Conservation (phyloP, 2,888 invertebrate species). For the Eristalinus aeneus region DNA sequence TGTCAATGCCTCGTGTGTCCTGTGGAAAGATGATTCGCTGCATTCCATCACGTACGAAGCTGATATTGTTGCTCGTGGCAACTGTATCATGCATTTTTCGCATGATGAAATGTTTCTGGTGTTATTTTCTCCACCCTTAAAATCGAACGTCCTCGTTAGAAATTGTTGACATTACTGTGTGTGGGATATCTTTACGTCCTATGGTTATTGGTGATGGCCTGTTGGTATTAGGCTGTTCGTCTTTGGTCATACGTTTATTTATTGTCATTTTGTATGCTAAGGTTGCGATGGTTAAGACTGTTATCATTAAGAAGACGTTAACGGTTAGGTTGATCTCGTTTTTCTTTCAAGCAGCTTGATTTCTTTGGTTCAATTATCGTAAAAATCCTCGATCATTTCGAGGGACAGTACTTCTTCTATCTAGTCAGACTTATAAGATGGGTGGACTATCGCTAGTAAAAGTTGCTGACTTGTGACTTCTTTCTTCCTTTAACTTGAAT, state of each 20-base stretch:
- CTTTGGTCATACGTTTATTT: conserved; percentile 4
- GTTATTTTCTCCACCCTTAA: conserved; percentile 5
- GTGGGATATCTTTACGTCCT: conserved; percentile 1
- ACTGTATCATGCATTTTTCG: conserved; percentile 1
- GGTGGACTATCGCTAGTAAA: conserved; percentile 1
- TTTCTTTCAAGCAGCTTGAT: conserved; percentile 20
- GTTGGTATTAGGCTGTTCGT: not conserved
- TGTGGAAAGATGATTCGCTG: not conserved
- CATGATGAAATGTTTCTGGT: conserved; percentile 7
- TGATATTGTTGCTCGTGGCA: conserved; percentile 4
- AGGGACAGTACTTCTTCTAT: conserved; percentile 6
- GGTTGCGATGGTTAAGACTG: conserved; percentile 4
- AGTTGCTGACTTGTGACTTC: conserved; percentile 8
- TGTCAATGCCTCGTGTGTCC: conserved; percentile 7
- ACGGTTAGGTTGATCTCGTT: conserved; percentile 11
- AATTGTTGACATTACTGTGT: conserved; percentile 6
- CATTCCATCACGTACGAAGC: not conserved
- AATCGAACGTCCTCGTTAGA: conserved; percentile 7
- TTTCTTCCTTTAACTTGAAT: conserved; percentile 8
- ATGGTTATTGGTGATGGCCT: conserved; percentile 3
- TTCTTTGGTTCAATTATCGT: conserved; percentile 2
- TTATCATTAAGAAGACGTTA: conserved; percentile 7
- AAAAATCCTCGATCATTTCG: not conserved
- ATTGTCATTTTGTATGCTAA: conserved; percentile 16
- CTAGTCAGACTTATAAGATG: conserved; percentile 2